Evolutionary conservation across 2,797 vertebrate species (phyloP), one percentile per base, ranked within the genome.

Genomic region (Hippoglossus hippoglossus): DNA sequence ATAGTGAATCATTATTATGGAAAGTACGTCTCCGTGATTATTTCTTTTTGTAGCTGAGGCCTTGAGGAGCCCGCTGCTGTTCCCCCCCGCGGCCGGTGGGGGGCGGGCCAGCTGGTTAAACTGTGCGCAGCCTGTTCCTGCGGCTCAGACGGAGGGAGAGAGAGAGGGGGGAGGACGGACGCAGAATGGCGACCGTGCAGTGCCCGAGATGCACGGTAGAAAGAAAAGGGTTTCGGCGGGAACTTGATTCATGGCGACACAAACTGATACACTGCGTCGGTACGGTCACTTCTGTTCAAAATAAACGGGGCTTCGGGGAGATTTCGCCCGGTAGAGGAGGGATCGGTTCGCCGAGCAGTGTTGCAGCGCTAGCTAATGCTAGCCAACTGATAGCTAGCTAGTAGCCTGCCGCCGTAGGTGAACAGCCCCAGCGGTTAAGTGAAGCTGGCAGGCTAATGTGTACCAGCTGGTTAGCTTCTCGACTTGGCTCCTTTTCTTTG

Each of bases 231-330:
- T 97, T 97, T 95, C 96, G 97, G 95, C 96, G 97, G 94, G 97
- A 98, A 94, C 97, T 99, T 90, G 97, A 99, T 91, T 97, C 97
- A 50, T 99, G 98, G 98, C 95, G 97, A 90, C 95, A 98, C 91
- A 97, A 95, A 93, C 90, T 99, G 87, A 96, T 98, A 90, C 97
- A 98, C 94, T 98, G 96, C 93, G 95, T 99, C 89, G 98, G 98
- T 98, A 96, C 96, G 97, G 36, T 39, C 36, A 82, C 64, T 21
- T 26, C 52, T 26, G 31, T 71, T 36, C 66, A 68, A 39, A 52
- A 53, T 26, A 2, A 11, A 25, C 18, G 44, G 36, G 36, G 50
- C 21, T 55, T 36, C 24, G n/a, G 9, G 39, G 13, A 9, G n/a
- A 18, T 67, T 62, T 69, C 10, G 50, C 24, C 65, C 60, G 69